These are phyloP conservation scores for Schizothorax lantsangensis DNA, from an alignment of 2,797 vertebrate genomes.

Conservation along the genomic window DNA sequence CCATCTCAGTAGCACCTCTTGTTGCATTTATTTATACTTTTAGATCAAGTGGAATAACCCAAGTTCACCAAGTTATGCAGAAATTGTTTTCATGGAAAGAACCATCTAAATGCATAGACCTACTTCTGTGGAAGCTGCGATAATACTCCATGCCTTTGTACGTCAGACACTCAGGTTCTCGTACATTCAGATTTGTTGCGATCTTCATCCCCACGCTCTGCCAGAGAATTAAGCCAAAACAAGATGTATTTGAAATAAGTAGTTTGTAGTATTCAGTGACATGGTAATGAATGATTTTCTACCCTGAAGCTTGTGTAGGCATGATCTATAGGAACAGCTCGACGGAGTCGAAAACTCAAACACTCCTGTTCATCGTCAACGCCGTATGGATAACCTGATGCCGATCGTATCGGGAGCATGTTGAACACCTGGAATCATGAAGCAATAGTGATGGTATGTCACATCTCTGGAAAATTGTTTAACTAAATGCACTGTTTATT, in stretches of 20 bases:
- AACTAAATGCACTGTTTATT: too few relatives aligned
- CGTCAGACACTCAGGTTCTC: constrained; percentile 62
- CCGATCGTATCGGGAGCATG: background rate
- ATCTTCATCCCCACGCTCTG: constrained; percentile 74
- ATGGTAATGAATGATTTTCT: background rate
- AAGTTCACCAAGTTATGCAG: too few relatives aligned
- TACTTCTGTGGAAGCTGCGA: background rate
- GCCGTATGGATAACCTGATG: background rate
- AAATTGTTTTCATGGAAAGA: too few relatives aligned
- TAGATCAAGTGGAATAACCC: too few relatives aligned
- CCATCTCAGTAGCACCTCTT: too few relatives aligned
- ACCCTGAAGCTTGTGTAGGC: constrained; percentile 49
- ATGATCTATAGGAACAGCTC: background rate
- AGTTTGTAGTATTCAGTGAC: background rate
- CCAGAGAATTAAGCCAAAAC: background rate
- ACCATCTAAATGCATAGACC: background rate
- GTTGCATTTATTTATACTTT: too few relatives aligned
- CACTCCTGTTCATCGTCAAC: constrained; percentile 41
- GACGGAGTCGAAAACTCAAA: constrained; percentile 12
- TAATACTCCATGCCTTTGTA: constrained; percentile 64
- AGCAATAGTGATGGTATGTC: too few relatives aligned
- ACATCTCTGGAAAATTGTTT: too few relatives aligned
- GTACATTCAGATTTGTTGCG: constrained; percentile 68
- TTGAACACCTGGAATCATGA: background rate
- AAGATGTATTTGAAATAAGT: background rate